Evolutionary conservation across 64 coral and sea anemone genomes (phyloP), one percentile per base, ranked within the genome.

Genomic region (Platygyra sinensis): DNA sequence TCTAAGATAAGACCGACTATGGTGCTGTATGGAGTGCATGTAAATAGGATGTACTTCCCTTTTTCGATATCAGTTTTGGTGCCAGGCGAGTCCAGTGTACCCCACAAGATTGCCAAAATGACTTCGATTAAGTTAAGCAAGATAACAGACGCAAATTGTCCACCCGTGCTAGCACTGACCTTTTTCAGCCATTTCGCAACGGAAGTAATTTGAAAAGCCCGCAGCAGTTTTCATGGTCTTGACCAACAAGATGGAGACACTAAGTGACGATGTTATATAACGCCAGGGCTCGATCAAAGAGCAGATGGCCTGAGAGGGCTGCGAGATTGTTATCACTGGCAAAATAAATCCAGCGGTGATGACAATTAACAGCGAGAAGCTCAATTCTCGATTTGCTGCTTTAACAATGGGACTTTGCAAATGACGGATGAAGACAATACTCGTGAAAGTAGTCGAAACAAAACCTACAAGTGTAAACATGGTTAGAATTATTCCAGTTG

Each of bases 381-480:
- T 87, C 17, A 92, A 52, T 52, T 92, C 90, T 22, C 75, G 84
- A 74, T 92, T 87, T 0, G 90, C 79, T n/a, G 90, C 90, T 39
- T 87, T 92, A 9, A 92, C 90, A 31, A 92, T 73, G 7, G 90
- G 82, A 22, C 59, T 92, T 8, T 50, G 27, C 8, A 52, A 67
- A 67, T 87, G 12, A 9, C 27, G 73, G 50, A 80, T 30, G 36
- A 87, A 92, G 27, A 92, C 64, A 12, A 87, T 1, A 17, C 30
- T 28, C 18, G 60, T 81, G 28, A 87, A 32, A 31, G 67, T 75
- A n/a, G 73, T 83, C 22, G 73, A 67, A 69, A 87, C 17, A 30
- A 92, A 27, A 7, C 90, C 90, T 6, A 72, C 12, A 72, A 19
- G 62, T 18, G 90, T 87, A 4, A 87, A 60, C 19, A 79, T 38